Evolutionary conservation across 1,140 invertebrate genomes (phyloP).

Genomic region (Cydia amplana): DNA sequence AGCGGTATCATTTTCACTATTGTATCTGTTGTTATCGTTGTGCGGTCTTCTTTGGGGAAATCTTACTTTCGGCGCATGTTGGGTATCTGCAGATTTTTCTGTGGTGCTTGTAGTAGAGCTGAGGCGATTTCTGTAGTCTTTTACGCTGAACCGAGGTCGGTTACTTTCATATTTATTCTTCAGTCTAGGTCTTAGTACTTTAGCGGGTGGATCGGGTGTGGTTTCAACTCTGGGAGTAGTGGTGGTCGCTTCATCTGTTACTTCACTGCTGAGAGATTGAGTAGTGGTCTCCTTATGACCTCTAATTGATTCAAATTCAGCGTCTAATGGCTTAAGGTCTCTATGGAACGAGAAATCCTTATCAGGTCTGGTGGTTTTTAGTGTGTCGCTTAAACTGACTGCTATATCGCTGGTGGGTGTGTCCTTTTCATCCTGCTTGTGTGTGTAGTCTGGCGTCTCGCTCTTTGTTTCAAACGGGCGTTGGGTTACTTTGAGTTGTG

Average conservation of each 20-base stretch:
- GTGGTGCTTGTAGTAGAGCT: constrained; percentile 80
- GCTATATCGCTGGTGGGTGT: constrained; percentile 76
- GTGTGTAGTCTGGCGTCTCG: constrained; percentile 71
- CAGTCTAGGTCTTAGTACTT: constrained; percentile 61
- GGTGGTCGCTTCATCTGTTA: constrained; percentile 48
- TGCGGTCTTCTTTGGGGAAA: constrained; percentile 71
- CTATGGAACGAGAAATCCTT: constrained; percentile 71
- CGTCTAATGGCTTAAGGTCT: constrained; percentile 68
- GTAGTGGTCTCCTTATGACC: constrained; percentile 53
- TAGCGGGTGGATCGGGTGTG: constrained; percentile 50
- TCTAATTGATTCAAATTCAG: constrained; percentile 45
- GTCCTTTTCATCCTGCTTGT: constrained; percentile 79
- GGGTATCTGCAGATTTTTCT: constrained; percentile 66
- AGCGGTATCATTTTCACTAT: constrained; percentile 62
- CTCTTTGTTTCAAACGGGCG: constrained; percentile 56
- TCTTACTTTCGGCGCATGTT: constrained; percentile 59
- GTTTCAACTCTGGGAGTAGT: constrained; percentile 54
- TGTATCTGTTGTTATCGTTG: constrained; percentile 54
- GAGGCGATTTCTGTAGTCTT: constrained; percentile 80
- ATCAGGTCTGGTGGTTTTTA: constrained; percentile 51
- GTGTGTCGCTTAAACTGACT: constrained; percentile 60
- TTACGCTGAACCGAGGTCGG: constrained; percentile 81
- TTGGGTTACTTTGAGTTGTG: constrained; percentile 51
- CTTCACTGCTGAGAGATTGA: constrained; percentile 42
- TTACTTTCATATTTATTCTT: constrained; percentile 71